These are phyloP conservation scores for Tupaia tana DNA, from an alignment of 2,113 vertebrate species.

Conservation along the genomic window DNA sequence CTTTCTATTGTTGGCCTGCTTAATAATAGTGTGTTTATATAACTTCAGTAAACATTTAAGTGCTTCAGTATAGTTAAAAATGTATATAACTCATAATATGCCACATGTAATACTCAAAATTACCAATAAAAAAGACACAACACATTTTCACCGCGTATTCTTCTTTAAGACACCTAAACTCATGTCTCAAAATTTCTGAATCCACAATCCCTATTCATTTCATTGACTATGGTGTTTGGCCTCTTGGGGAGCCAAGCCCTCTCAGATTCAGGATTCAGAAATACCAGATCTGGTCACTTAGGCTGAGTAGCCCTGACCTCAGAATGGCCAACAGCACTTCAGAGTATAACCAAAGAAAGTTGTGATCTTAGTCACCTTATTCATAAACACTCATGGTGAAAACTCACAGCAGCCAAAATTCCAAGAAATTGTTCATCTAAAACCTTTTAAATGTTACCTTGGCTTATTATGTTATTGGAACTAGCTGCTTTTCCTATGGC, in stretches of 20 bases:
- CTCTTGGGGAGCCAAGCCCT: constrained; percentile 26
- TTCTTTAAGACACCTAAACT: constrained; percentile 62
- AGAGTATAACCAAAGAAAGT: constrained; percentile 76
- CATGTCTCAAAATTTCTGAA: constrained; percentile 57
- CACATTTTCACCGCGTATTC: constrained; percentile 50
- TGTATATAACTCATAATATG: constrained; percentile 42
- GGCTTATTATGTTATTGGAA: constrained; percentile 61
- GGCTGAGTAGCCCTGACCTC: constrained; percentile 54
- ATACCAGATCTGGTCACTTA: constrained; percentile 65
- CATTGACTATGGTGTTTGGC: constrained; percentile 21
- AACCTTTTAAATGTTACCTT: constrained; percentile 60
- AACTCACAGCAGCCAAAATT: constrained; percentile 63
- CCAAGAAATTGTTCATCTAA: constrained; percentile 70
- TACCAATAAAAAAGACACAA: constrained; percentile 64
- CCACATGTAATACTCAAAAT: constrained; percentile 52
- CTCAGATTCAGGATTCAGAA: constrained; percentile 74
- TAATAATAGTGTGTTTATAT: constrained; percentile 54
- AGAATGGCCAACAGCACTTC: constrained; percentile 24
- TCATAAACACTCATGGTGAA: constrained; percentile 44
- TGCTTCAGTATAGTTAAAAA: constrained; percentile 41
- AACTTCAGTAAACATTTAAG: constrained; percentile 45
- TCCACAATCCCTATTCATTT: constrained; percentile 13
- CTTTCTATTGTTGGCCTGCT: constrained; percentile 35
- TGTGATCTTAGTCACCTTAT: constrained; percentile 30
- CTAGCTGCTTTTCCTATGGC: constrained; percentile 67